phyloP scores from a whole-genome alignment of 2,797 vertebrate genomes.

The Notamacropus eugenii region DNA sequence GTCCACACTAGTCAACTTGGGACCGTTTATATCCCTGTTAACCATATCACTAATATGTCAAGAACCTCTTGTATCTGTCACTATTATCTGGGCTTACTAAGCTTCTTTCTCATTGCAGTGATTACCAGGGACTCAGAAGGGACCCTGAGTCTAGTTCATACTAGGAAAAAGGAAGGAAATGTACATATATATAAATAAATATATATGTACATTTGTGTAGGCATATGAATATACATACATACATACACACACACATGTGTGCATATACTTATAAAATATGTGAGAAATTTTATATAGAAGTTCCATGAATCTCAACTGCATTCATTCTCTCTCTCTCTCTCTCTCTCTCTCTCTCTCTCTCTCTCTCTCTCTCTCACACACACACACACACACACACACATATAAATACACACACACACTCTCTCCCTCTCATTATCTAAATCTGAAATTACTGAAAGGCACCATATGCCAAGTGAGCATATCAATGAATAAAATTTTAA shows the following conservation, averaged over 20 bases:
- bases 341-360: too few relatives aligned
- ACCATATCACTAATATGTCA: constrained; percentile 32
- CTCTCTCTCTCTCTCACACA: too few relatives aligned
- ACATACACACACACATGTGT: too few relatives aligned
- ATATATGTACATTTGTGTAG: neutral
- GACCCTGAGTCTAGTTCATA: constrained; percentile 24
- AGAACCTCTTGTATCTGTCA: constrained; percentile 1
- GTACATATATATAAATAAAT: neutral
- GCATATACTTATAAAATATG: neutral
- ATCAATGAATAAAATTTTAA: constrained; percentile 64
- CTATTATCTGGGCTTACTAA: neutral
- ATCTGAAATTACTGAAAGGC: constrained; percentile 66
- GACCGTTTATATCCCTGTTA: constrained; percentile 26
- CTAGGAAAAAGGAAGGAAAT: constrained; percentile 12
- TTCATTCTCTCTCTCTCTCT: neutral
- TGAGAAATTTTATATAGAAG: constrained; percentile 28
- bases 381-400: too few relatives aligned
- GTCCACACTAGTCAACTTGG: constrained; percentile 15
- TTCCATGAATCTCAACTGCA: neutral
- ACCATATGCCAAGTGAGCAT: constrained; percentile 61
- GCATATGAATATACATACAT: neutral
- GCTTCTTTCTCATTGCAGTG: neutral
- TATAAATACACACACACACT: too few relatives aligned
- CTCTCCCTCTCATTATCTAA: constrained; percentile 48
- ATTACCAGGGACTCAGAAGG: constrained; percentile 50